Evolutionary conservation across 2,888 invertebrate species (phyloP), one percentile per base, ranked within the genome.

Genomic region (Monoplex corrugatus): DNA sequence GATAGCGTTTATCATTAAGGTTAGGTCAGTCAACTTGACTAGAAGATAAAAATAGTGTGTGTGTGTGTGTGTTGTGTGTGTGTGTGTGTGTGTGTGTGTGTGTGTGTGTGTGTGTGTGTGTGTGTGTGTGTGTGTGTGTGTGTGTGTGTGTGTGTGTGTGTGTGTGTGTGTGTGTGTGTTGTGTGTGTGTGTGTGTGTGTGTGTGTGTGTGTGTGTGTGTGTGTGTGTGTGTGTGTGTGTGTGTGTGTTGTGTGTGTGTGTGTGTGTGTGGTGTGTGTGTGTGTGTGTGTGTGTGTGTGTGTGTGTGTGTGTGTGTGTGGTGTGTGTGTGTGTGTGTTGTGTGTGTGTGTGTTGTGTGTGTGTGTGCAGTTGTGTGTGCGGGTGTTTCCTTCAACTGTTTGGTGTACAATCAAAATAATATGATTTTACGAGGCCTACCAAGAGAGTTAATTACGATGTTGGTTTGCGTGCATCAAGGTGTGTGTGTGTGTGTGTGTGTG

Each of bases 151-250:
- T 57, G 16, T 57, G 10, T 57, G 57, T 57, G 16, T 2, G 28
- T 57, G 10, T 57, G 10, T 23, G 19, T 13, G 8, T 50, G 10
- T 50, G 10, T 10, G 19, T 57, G 19, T 57, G 28, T 28, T 57
- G 10, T 32, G 28, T 75, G 72, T 38, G 38, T 72, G 72, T 72
- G 72, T 72, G 32, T 72, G 72, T 35, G 72, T 35, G 72, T 35
- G 72, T 35, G 72, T 72, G 72, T 35, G 72, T 72, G 72, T 72
- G 72, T 35, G 35, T 75, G 32, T 75, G 72, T 75, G 72, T 75
- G 72, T 35, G 72, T 75, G 72, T 75, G 13, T 13, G 19, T 50
- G 10, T 50, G 19, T 72, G 35, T 72, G 72, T 72, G 72, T 72
- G 72, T 35, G 32, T 72, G n/a, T n/a, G n/a, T n/a, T n/a, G 72